Evolutionary conservation across 2,888 invertebrate species (phyloP), one percentile per base, ranked within the genome.

Genomic region (Eilema caniola): DNA sequence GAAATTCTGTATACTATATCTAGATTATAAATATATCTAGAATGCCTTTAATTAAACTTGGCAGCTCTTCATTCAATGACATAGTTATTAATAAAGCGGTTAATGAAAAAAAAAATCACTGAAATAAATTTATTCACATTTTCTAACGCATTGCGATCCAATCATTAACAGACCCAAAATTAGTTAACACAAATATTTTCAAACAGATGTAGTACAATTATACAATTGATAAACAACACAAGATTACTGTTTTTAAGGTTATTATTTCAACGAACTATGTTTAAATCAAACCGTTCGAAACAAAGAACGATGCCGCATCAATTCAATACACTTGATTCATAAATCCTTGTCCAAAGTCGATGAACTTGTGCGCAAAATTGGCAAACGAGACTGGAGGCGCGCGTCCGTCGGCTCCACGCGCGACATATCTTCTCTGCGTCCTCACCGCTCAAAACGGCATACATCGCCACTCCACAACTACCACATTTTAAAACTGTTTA

Each of bases 361-460:
- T 94, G 94, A 94, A 94, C 94, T 93, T 93, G 92, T 90, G 89
- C 90, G 94, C 94, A 89, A 94, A 94, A 95, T 94, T 95, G 94
- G 93, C 93, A 89, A 90, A 89, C 90, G 87, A 88, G 90, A 85
- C 88, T 83, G 83, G 86, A 83, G 85, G 88, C 90, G 90, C 90
- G 87, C 82, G 90, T 87, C 89, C 90, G 88, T 82, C 85, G 83
- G 11, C 69, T 59, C 33, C 59, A 33, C 66, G 81, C 75, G 74
- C 72, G 80, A 85, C 80, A 84, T 83, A 78, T 77, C 57, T 69
- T 24, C 64, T n/a, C n/a, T 20, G 28, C 69, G 69, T 65, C 37
- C 20, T 47, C 24, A 70, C 31, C 72, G 61, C 53, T 3, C 12
- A 28, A 20, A 16, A 23, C 47, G 23, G 1, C 28, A 61, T 77